Percentiles rank a stretch among this genome's conserved stretches.
Evolutionary conservation across 1,140 invertebrate species (phyloP).

Genomic region (Homarus americanus): DNA sequence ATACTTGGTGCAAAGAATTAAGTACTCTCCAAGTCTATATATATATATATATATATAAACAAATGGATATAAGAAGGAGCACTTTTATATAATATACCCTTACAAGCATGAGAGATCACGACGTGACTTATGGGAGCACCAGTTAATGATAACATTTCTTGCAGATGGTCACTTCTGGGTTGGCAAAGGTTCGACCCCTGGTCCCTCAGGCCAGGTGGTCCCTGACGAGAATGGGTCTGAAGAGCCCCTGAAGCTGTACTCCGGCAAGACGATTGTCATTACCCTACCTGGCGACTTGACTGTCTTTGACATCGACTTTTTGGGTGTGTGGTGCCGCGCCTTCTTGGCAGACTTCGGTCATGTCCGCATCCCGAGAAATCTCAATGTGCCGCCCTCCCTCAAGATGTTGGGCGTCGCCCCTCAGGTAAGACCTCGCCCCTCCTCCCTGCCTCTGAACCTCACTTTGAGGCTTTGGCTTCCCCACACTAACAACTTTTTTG

Average conservation of each 20-base stretch:
- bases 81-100: too few species aligned
- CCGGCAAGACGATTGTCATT: slow-evolving; percentile 77
- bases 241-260: slow-evolving; percentile 76
- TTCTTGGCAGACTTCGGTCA: slow-evolving; percentile 95
- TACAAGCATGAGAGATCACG: too few species aligned
- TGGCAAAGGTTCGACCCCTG: slow-evolving; percentile 72
- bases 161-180: slow-evolving; percentile 76
- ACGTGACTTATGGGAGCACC: too few species aligned
- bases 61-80: too few species aligned
- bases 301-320: slow-evolving; percentile 81
- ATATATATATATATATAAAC: too few species aligned
- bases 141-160: neutral
- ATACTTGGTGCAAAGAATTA: too few species aligned
- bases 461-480: neutral
- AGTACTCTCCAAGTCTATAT: too few species aligned
- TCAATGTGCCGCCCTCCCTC: slow-evolving; percentile 92
- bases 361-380: slow-evolving; percentile 85
- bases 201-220: slow-evolving; percentile 71
- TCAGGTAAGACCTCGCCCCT: slow-evolving; percentile 84
- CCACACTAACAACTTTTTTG: too few species aligned
- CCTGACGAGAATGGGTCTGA: slow-evolving; percentile 77
- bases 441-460: neutral
- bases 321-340: slow-evolving; percentile 92
- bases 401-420: slow-evolving; percentile 95
- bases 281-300: slow-evolving; percentile 77